Conservation (phyloP, 2,113 vertebrate species). For the Rhynchomys soricoides region DNA sequence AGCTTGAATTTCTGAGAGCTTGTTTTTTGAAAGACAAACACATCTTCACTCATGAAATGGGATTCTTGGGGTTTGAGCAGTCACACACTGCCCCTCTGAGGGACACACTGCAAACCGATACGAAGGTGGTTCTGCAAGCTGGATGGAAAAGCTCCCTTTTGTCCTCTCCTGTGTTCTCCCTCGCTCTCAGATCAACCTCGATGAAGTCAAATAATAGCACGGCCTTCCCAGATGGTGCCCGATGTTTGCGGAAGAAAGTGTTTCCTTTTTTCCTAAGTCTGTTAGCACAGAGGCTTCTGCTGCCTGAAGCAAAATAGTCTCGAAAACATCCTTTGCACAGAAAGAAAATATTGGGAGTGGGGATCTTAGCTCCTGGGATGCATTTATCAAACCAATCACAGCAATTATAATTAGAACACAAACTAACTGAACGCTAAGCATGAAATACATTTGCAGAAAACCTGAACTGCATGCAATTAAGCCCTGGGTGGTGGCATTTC, state of each 20-base stretch:
- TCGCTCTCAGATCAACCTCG: background rate
- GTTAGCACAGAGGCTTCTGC: background rate
- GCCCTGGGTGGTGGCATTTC: constrained; percentile 42
- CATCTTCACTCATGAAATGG: constrained; percentile 62
- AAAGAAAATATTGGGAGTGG: constrained; percentile 54
- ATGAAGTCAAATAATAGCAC: background rate
- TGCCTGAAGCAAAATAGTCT: constrained; percentile 58
- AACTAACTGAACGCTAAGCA: constrained; percentile 60
- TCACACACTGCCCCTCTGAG: background rate
- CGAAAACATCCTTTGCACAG: constrained; percentile 49
- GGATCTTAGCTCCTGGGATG: constrained; percentile 60
- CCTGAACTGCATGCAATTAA: constrained; percentile 67
- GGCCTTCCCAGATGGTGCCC: constrained; percentile 38
- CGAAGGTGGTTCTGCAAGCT: background rate
- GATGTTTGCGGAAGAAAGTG: constrained; percentile 54
- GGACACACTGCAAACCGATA: background rate
- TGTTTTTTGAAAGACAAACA: constrained; percentile 48
- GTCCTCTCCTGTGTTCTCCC: background rate
- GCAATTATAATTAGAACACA: constrained; percentile 76
- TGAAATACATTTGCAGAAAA: constrained; percentile 66
- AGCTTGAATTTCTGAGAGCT: constrained; percentile 59
- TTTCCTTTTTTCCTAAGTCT: constrained; percentile 34
- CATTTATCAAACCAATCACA: constrained; percentile 78
- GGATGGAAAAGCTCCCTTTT: background rate
- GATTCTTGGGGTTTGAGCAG: constrained; percentile 67